Base-by-base conservation (phyloP, 2,888 invertebrate genomes). In the Gymnoscelis rufifasciata region DNA sequence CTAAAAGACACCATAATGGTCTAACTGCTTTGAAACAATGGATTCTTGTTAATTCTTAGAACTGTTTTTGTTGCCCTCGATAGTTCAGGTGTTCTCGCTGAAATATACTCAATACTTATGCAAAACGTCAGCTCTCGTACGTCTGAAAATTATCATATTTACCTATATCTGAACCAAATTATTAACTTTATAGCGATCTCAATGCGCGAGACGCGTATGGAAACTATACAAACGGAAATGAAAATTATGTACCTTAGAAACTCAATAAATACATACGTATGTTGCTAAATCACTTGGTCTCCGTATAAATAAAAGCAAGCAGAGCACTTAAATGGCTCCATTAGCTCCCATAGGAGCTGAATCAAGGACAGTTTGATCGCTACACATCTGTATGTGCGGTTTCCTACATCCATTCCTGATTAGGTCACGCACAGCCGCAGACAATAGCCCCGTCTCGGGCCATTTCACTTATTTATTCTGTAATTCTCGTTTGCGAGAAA, bases 61-160 rank as follows among this genome's bases (percentile, higher is more conserved):
- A n/a, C n/a, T n/a, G n/a, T n/a, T n/a, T n/a, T 19, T 19, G 19
- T 19, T 19, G 19, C 2, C 19, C 5, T 19, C 3, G 19, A 2
- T 19, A 5, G 19, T 19, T 3, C 19, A 19, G 14, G 35, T 50
- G 35, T 42, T 50, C 38, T 42, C 38, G n/a, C 30, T 50, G 45
- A 42, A 36, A 42, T 35, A 35, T 33, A 15, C 38, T 50, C 35
- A 29, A 38, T 53, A 54, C 57, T 61, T 58, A 47, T 59, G 72
- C 71, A 54, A 57, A 43, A 47, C 60, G 64, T 51, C 60, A 63
- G 66, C 62, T 61, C 68, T 72, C 66, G 60, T 53, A 31, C 43
- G 37, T 36, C 37, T 24, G 10, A 42, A 4, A 33, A 4, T 15
- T 10, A 33, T n/a, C 5, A 30, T n/a, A 31, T 2, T 31, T n/a